Percentiles rank a stretch among this genome's conserved stretches.
These are phyloP conservation scores for Parnassius mnemosyne DNA, from an alignment of 2,888 invertebrate species.

Conservation along the genomic window DNA sequence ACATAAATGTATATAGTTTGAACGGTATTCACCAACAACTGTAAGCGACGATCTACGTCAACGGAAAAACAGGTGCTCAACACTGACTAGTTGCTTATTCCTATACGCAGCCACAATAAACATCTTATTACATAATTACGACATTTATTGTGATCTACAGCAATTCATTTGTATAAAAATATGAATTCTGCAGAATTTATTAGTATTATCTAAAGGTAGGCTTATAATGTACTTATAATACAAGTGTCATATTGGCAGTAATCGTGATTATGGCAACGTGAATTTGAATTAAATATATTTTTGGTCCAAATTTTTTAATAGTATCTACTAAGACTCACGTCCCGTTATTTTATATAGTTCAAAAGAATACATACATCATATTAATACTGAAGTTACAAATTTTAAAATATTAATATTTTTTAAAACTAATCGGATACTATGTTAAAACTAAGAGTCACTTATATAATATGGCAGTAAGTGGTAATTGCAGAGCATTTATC, in stretches of 20 bases:
- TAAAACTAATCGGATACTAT: slow-evolving; percentile 72
- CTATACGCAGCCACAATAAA: slow-evolving; percentile 23
- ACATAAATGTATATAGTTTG: background rate
- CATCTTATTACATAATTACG: slow-evolving; percentile 4
- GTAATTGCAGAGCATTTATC: slow-evolving; percentile 47
- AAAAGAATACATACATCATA: slow-evolving; percentile 74
- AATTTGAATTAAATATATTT: slow-evolving; percentile 77
- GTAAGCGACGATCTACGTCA: slow-evolving; percentile 22
- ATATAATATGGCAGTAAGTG: slow-evolving; percentile 77
- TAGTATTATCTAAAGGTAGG: slow-evolving; percentile 30
- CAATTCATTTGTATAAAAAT: slow-evolving; percentile 61
- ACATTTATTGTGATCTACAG: slow-evolving; percentile 24
- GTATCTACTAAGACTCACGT: slow-evolving; percentile 61
- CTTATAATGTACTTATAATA: slow-evolving; percentile 42
- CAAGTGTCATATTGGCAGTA: slow-evolving; percentile 77
- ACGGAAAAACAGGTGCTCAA: slow-evolving; percentile 25
- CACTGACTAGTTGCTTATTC: slow-evolving; percentile 34
- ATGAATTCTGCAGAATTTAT: slow-evolving; percentile 44
- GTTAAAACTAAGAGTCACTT: slow-evolving; percentile 65
- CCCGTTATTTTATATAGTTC: slow-evolving; percentile 48
- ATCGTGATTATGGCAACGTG: slow-evolving; percentile 76
- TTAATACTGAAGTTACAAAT: slow-evolving; percentile 73
- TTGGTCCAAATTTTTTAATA: slow-evolving; percentile 70
- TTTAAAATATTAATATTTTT: slow-evolving; percentile 57
- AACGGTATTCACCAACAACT: background rate